Base-by-base conservation (phyloP, 2,888 invertebrate genomes). In the Athalia rosae region DNA sequence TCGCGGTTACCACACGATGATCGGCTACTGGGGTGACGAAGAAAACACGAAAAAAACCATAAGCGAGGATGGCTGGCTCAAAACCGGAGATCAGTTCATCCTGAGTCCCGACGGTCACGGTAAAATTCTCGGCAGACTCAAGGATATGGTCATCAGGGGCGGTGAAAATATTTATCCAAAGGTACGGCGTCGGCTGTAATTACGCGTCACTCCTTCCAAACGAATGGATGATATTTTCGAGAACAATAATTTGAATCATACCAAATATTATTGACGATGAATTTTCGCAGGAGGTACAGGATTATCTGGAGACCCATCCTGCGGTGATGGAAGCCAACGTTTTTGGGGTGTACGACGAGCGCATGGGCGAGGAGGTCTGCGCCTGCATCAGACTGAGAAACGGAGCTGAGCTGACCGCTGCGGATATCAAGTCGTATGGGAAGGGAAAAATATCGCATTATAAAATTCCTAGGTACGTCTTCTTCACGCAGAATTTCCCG, bases 141-240 rank as follows among this genome's bases (percentile, higher is more conserved):
- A 96, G 85, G 96, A 96, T 80, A 93, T 96, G 90, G 93, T 96
- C 53, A 95, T 95, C 59, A 90, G 95, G 78, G 96, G 96, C 0
- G 96, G 96, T 45, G 96, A 96, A 89, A 96, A 96, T 85, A 94
- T 97, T 77, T 96, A 94, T 80, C 96, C 97, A 0, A 93, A 93
- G 83, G 89, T 89, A 78, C 48, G 8, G 7, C 45, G 5, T n/a
- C n/a, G n/a, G n/a, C n/a, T 28, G 28, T 28, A 28, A 1, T 28
- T 28, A 28, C 28, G 28, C 28, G 1, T 2, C 28, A 1, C 28
- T 28, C 28, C 28, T 28, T 28, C 2, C 2, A 28, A 1, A 28
- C 2, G 28, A 28, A 28, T 28, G 28, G 28, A 28, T 28, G 28
- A 0, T 28, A 28, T 28, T 28, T 28, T 28, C 28, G 28, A 28